Evolutionary conservation across 2,888 invertebrate species (phyloP).

Genomic region (Perdita meconis): DNA sequence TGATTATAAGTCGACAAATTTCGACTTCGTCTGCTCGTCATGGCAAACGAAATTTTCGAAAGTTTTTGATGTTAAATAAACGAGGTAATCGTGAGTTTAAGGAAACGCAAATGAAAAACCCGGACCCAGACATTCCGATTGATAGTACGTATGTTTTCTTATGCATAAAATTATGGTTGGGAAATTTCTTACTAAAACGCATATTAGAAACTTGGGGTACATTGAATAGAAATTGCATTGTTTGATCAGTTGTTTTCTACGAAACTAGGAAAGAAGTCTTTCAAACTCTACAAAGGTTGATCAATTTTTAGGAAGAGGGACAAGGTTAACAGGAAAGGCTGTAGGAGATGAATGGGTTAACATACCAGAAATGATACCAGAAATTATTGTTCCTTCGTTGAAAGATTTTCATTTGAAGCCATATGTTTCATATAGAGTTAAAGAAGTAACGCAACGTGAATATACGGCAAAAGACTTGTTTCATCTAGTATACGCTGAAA

Average conservation of each 20-base stretch:
- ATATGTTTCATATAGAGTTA: slow-evolving; percentile 95
- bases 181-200: no score
- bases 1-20: slow-evolving; percentile 83
- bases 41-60: slow-evolving; percentile 93
- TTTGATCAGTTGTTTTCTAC: no score
- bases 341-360: slow-evolving; percentile 85
- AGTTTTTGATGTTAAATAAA: slow-evolving; percentile 91
- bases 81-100: slow-evolving; percentile 90
- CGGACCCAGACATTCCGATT: slow-evolving; percentile 88
- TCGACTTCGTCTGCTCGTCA: slow-evolving; percentile 85
- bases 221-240: background rate
- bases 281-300: background rate
- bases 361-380: slow-evolving; percentile 95
- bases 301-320: slow-evolving; percentile 87
- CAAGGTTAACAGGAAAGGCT: slow-evolving; percentile 88
- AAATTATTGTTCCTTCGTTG: slow-evolving; percentile 96
- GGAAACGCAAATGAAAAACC: slow-evolving; percentile 84
- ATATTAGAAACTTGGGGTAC: no score
- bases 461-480: slow-evolving; percentile 94
- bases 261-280: no score
- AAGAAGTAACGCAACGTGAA: slow-evolving; percentile 90
- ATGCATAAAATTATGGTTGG: no score
- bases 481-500: slow-evolving; percentile 91
- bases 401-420: slow-evolving; percentile 94
- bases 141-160: slow-evolving; percentile 85